Percentiles rank a stretch among this genome's conserved stretches.
phyloP scores from a whole-genome alignment of 2,888 invertebrate genomes.

The Synergus japonicus region DNA sequence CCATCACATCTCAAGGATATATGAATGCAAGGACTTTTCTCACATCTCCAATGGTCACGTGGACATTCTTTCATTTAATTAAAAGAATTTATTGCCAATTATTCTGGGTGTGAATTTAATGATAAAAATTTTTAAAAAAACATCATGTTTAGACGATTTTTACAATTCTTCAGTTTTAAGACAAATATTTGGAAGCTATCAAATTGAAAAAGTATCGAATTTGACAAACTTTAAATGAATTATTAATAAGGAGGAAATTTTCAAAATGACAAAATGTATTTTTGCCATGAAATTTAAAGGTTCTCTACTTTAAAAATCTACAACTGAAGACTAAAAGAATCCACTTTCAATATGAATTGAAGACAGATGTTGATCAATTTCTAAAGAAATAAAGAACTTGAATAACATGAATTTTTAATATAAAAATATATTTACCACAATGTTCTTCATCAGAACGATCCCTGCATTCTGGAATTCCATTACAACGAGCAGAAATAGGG shows the following conservation, averaged over 20 bases:
- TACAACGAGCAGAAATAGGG: constrained; percentile 77
- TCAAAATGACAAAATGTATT: too few relatives aligned
- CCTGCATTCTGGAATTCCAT: constrained; percentile 79
- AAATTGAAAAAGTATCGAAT: too few relatives aligned
- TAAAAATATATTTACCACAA: constrained; percentile 72
- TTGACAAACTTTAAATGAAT: too few relatives aligned
- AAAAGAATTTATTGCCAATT: constrained; percentile 40
- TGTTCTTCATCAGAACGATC: constrained; percentile 81
- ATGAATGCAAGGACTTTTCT: constrained; percentile 88
- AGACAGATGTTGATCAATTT: neutral
- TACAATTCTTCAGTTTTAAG: too few relatives aligned
- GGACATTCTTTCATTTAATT: constrained; percentile 74
- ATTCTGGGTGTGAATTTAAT: neutral
- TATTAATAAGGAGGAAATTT: too few relatives aligned
- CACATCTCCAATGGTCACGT: constrained; percentile 83
- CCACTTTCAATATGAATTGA: neutral
- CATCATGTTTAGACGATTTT: too few relatives aligned
- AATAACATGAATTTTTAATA: neutral
- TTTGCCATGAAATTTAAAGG: too few relatives aligned
- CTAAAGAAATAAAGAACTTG: neutral
- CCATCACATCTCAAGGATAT: constrained; percentile 84
- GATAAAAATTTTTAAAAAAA: neutral
- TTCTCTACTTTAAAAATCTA: too few relatives aligned
- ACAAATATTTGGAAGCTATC: too few relatives aligned
- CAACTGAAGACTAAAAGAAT: neutral